Evolutionary conservation across 2,797 vertebrate species (phyloP).

Genomic region (Falco peregrinus): DNA sequence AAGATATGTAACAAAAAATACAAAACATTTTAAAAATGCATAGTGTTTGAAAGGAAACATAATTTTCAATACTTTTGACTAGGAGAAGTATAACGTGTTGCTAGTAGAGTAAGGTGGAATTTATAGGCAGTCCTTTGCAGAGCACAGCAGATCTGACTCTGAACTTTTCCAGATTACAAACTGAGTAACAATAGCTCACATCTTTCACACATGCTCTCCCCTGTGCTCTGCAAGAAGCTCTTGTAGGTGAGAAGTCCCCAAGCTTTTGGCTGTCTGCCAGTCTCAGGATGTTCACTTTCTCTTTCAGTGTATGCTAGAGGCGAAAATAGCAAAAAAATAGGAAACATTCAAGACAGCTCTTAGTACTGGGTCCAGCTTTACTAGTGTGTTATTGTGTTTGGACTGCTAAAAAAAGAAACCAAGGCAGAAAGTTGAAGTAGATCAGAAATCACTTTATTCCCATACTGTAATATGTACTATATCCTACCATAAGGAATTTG

Average conservation of each 20-base stretch:
- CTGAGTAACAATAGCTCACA: neutral
- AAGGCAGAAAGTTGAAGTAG: neutral
- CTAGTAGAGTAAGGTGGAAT: neutral
- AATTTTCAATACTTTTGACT: neutral
- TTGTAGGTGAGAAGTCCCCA: neutral
- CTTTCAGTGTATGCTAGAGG: neutral
- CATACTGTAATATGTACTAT: neutral
- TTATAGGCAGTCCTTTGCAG: neutral
- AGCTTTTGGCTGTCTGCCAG: slow-evolving; percentile 2
- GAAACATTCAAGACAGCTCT: neutral
- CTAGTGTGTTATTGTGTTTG: neutral
- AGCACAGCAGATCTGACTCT: neutral
- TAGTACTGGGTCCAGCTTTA: neutral
- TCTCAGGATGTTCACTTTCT: neutral
- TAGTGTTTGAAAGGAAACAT: neutral
- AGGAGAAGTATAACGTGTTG: neutral
- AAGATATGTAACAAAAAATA: neutral
- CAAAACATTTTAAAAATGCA: neutral
- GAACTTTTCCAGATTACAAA: neutral
- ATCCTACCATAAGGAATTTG: neutral
- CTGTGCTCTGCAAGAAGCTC: neutral
- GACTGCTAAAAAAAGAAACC: neutral
- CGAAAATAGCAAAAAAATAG: neutral
- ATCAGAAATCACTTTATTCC: slow-evolving; percentile 9
- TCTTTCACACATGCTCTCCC: neutral